Conservation (phyloP, 2,797 vertebrate genomes). For the Clarias fuscus region DNA sequence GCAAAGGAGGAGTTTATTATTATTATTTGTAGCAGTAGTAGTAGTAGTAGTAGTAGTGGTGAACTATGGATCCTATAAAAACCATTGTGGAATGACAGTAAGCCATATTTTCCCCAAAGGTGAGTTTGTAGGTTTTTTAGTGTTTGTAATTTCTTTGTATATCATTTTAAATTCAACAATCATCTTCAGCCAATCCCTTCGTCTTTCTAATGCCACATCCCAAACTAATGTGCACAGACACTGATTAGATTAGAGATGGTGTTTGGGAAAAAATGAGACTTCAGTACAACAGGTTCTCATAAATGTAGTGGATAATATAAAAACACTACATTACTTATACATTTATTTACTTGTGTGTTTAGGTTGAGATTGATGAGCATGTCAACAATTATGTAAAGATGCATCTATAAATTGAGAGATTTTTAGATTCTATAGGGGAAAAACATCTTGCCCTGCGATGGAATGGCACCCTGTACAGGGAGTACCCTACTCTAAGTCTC, state of each 20-base stretch:
- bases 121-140: neutral
- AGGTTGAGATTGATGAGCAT: too few relatives aligned
- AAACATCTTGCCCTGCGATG: too few relatives aligned
- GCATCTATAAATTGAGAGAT: too few relatives aligned
- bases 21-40: neutral
- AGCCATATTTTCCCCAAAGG: neutral
- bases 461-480: too few relatives aligned
- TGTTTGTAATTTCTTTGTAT: neutral
- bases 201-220: neutral
- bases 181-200: neutral
- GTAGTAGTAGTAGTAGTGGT: neutral
- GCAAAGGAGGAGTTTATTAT: constrained; percentile 39
- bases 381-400: too few relatives aligned
- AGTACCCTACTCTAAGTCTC: too few relatives aligned
- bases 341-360: neutral
- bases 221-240: neutral
- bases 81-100: neutral
- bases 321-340: neutral
- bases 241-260: too few relatives aligned
- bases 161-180: neutral
- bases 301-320: neutral
- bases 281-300: neutral
- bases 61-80: neutral
- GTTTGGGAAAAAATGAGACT: neutral
- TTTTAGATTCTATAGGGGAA: too few relatives aligned